Evolutionary conservation across 2,797 vertebrate species (phyloP).

Genomic region (Eulemur rubriventer): DNA sequence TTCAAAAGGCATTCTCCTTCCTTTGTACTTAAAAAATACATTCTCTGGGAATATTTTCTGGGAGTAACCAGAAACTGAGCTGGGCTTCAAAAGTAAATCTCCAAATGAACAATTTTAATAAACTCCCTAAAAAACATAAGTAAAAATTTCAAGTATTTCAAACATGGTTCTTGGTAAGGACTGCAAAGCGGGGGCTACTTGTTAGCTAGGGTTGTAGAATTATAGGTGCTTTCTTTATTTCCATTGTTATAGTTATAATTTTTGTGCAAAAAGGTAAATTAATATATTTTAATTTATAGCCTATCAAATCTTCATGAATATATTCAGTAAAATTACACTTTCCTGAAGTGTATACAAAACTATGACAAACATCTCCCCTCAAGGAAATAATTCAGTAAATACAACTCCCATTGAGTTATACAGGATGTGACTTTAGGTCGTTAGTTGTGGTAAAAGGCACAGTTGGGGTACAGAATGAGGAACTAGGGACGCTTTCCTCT

Average conservation of each 20-base stretch:
- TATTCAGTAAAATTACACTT: slow-evolving; percentile 38
- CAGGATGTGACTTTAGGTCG: slow-evolving; percentile 62
- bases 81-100: slow-evolving; percentile 23
- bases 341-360: neutral
- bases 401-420: slow-evolving; percentile 55
- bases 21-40: neutral
- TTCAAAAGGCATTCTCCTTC: neutral
- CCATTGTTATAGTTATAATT: neutral
- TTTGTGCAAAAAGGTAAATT: neutral
- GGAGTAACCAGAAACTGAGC: neutral
- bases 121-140: neutral
- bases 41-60: slow-evolving; percentile 3
- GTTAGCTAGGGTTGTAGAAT: neutral
- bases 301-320: slow-evolving; percentile 41
- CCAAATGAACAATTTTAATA: slow-evolving; percentile 5
- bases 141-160: slow-evolving; percentile 48
- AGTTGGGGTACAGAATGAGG: slow-evolving; percentile 39
- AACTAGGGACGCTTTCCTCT: slow-evolving; percentile 37
- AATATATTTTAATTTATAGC: neutral
- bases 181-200: neutral
- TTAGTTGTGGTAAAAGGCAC: slow-evolving; percentile 62
- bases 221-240: slow-evolving; percentile 15
- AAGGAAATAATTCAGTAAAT: slow-evolving; percentile 64
- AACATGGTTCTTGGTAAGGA: slow-evolving; percentile 27
- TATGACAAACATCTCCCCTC: slow-evolving; percentile 39